Conservation (phyloP, 2,797 vertebrate genomes). For the Cryptoprocta ferox region DNA sequence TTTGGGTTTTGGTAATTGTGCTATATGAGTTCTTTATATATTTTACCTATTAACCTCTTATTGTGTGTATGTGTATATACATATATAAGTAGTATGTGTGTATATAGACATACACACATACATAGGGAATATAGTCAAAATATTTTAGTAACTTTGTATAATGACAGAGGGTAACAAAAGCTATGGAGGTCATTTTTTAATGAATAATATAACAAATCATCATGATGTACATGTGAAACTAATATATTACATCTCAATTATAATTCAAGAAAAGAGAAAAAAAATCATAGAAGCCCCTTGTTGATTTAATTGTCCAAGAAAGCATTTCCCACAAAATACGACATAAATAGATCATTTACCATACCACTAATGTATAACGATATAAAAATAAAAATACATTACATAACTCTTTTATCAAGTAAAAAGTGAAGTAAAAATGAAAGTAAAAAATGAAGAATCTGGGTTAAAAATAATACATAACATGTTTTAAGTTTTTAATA, state of each 20-base stretch:
- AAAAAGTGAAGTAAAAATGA: neutral
- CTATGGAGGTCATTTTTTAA: neutral
- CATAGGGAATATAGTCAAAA: neutral
- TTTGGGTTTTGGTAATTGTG: too few relatives aligned
- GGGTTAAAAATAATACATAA: slow-evolving; percentile 6
- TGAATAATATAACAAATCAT: neutral
- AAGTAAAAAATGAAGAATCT: neutral
- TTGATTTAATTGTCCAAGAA: slow-evolving; percentile 8
- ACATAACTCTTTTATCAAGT: neutral
- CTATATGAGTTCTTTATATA: too few relatives aligned
- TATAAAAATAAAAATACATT: slow-evolving; percentile 40
- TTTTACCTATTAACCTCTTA: too few relatives aligned
- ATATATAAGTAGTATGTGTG: neutral
- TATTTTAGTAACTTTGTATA: neutral
- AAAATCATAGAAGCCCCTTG: neutral
- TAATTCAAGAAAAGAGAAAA: neutral
- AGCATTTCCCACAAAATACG: slow-evolving; percentile 32
- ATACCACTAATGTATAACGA: neutral
- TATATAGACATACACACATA: neutral
- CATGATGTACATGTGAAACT: neutral
- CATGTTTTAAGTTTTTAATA: neutral
- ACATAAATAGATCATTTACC: neutral
- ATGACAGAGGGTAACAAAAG: neutral
- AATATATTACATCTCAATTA: neutral
- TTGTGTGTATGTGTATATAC: too few relatives aligned